phyloP scores from a whole-genome alignment of 2,113 vertebrate genomes.

The Spilogale gracilis region DNA sequence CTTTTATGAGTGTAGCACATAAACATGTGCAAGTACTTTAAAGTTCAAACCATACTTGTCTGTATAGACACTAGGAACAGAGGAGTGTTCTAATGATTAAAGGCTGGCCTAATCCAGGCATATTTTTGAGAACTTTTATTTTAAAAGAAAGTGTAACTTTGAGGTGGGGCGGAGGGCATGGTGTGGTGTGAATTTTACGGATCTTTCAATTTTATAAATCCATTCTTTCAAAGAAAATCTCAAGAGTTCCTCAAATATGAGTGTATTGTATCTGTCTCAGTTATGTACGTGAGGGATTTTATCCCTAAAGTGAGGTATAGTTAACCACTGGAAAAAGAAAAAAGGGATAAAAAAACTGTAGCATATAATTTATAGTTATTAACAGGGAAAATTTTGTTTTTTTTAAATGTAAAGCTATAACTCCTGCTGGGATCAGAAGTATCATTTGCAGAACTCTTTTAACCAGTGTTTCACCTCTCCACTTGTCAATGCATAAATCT shows the following conservation, averaged over 20 bases:
- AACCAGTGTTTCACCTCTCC: slow-evolving; percentile 86
- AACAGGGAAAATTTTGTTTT: slow-evolving; percentile 77
- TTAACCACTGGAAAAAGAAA: slow-evolving; percentile 63
- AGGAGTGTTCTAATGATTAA: neutral
- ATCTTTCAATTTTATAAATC: slow-evolving; percentile 79
- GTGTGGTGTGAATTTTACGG: slow-evolving; percentile 58
- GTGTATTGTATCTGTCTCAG: slow-evolving; percentile 65
- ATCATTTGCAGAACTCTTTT: slow-evolving; percentile 86
- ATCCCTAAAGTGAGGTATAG: slow-evolving; percentile 74
- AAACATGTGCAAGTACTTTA: neutral
- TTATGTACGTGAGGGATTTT: slow-evolving; percentile 72
- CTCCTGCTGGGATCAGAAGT: slow-evolving; percentile 88
- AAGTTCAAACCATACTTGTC: slow-evolving; percentile 67
- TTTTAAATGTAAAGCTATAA: slow-evolving; percentile 74
- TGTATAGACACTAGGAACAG: slow-evolving; percentile 65
- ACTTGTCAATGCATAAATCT: slow-evolving; percentile 89
- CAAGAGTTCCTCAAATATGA: slow-evolving; percentile 64
- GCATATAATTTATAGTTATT: slow-evolving; percentile 86
- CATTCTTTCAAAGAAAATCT: slow-evolving; percentile 68
- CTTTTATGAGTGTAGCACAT: slow-evolving; percentile 58
- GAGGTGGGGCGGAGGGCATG: neutral
- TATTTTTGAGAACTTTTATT: slow-evolving; percentile 37
- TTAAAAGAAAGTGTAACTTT: neutral
- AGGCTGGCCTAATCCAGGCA: slow-evolving; percentile 41
- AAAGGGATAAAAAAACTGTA: slow-evolving; percentile 65